Conservation (phyloP, 2,113 vertebrate species). For the Columbina picui region DNA sequence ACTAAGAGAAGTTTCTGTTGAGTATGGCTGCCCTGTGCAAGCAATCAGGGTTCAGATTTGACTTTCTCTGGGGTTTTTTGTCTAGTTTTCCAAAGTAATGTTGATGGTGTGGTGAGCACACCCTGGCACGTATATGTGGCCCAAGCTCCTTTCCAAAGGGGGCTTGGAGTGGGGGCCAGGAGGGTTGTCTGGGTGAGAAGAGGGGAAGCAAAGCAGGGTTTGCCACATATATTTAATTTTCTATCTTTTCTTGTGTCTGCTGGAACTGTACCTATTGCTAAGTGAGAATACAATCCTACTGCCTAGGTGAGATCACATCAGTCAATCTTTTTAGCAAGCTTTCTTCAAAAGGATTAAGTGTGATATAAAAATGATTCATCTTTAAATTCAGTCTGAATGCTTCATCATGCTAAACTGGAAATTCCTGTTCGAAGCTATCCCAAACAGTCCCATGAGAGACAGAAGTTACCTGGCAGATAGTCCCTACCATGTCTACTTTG, state of each 20-base stretch:
- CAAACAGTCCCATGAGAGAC: not conserved
- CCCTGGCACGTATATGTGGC: fast-evolving
- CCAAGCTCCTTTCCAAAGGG: not conserved
- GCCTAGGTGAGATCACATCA: not conserved
- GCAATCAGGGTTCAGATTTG: not conserved
- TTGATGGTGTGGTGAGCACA: not conserved
- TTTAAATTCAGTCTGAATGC: not conserved
- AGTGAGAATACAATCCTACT: not conserved
- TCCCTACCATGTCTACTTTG: not conserved
- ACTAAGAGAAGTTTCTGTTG: not conserved
- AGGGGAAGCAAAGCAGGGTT: not conserved
- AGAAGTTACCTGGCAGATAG: not conserved
- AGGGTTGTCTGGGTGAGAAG: not conserved
- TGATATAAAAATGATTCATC: not conserved
- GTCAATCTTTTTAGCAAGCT: not conserved
- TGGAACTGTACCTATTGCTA: not conserved
- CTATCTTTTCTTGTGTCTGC: not conserved
- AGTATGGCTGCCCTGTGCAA: not conserved
- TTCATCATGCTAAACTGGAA: not conserved
- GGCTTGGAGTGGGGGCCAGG: not conserved
- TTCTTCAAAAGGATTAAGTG: not conserved
- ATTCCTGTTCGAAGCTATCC: not conserved
- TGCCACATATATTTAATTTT: not conserved
- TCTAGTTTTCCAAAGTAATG: not conserved
- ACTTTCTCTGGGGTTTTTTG: not conserved